phyloP scores from a whole-genome alignment of 2,888 invertebrate genomes.

The Leptinotarsa haldemani region DNA sequence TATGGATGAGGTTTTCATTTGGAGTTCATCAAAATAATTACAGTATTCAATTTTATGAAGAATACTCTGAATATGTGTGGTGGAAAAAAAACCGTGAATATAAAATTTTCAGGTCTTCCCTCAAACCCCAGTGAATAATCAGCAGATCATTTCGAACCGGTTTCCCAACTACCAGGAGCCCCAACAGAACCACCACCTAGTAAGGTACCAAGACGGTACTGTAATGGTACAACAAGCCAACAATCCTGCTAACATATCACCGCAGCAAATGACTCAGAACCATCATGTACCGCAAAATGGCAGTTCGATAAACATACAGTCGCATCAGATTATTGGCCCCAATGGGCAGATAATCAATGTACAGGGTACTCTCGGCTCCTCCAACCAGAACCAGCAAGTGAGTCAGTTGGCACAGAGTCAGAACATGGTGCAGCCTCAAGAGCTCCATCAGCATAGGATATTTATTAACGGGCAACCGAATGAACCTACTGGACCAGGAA shows the following conservation, averaged over 20 bases:
- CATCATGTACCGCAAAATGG: slow-evolving; percentile 51
- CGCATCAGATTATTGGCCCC: slow-evolving; percentile 68
- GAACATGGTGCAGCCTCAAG: slow-evolving; percentile 49
- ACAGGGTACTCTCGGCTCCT: slow-evolving; percentile 65
- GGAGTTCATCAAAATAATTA: too few relatives aligned
- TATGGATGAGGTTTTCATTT: too few relatives aligned
- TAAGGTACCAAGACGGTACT: slow-evolving; percentile 60
- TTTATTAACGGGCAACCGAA: slow-evolving; percentile 60
- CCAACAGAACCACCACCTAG: slow-evolving; percentile 57
- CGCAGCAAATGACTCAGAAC: slow-evolving; percentile 38
- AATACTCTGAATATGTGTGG: too few relatives aligned
- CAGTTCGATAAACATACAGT: slow-evolving; percentile 51
- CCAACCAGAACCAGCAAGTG: slow-evolving; percentile 22
- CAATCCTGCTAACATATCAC: slow-evolving; percentile 44
- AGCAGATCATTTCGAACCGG: slow-evolving; percentile 51
- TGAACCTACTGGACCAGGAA: slow-evolving; percentile 63
- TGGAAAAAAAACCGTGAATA: neutral
- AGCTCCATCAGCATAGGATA: slow-evolving; percentile 59
- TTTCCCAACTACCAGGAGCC: slow-evolving; percentile 56
- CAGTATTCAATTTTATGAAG: too few relatives aligned
- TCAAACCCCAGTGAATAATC: slow-evolving; percentile 50
- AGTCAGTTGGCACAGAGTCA: slow-evolving; percentile 47
- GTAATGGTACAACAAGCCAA: slow-evolving; percentile 61
- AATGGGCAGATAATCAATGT: slow-evolving; percentile 73
- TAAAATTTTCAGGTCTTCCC: slow-evolving; percentile 12